These are phyloP conservation scores for Synanthedon myopaeformis DNA, from an alignment of 2,888 invertebrate species.

Conservation along the genomic window DNA sequence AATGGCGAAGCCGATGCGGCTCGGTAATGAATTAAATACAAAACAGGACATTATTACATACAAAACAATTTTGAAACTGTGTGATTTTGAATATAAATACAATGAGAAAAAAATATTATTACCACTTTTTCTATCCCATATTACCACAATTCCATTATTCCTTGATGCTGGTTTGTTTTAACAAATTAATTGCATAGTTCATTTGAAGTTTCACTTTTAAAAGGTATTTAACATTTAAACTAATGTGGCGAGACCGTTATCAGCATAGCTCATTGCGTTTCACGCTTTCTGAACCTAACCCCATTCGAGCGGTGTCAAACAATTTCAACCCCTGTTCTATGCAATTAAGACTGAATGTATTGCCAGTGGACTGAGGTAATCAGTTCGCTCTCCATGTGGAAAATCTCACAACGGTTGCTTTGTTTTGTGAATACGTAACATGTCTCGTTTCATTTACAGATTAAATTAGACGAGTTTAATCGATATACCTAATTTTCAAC, in stretches of 20 bases:
- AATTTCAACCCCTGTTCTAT: constrained; percentile 40
- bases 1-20: too few species aligned
- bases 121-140: too few species aligned
- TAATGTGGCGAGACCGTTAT: constrained; percentile 47
- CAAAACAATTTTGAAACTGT: too few species aligned
- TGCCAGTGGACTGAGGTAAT: constrained; percentile 38
- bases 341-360: constrained; percentile 34
- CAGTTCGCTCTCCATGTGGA: constrained; percentile 36
- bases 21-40: too few species aligned
- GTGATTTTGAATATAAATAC: too few species aligned
- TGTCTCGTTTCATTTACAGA: not conserved
- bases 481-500: too few species aligned
- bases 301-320: constrained; percentile 23
- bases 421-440: constrained; percentile 17
- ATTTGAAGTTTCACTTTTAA: too few species aligned
- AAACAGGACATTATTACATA: too few species aligned
- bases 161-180: too few species aligned
- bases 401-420: constrained; percentile 26
- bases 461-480: not conserved
- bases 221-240: constrained; percentile 12
- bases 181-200: too few species aligned
- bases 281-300: constrained; percentile 37
- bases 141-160: too few species aligned
- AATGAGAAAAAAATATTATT: too few species aligned
- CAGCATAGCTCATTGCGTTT: constrained; percentile 52